Conservation (phyloP, 2,113 vertebrate species). For the Leptocoma aspasia region DNA sequence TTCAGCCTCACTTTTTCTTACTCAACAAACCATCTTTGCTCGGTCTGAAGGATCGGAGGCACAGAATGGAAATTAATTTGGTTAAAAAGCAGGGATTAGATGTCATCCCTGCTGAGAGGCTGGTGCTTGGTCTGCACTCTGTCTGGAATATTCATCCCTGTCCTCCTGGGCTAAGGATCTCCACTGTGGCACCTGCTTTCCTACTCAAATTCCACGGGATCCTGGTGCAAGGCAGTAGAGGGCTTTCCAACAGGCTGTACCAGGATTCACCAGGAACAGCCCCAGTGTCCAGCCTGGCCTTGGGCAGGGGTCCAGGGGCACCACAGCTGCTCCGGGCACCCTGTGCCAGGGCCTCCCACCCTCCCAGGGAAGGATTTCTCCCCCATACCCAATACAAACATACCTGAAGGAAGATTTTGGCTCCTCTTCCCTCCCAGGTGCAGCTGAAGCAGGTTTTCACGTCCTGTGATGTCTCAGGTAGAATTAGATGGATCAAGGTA, state of each 20-base stretch:
- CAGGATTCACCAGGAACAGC: neutral
- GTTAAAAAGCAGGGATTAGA: neutral
- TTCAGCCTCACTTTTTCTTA: neutral
- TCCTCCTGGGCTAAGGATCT: neutral
- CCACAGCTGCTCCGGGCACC: neutral
- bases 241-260: neutral
- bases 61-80: neutral
- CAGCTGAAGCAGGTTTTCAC: neutral
- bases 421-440: neutral
- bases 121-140: fast-evolving
- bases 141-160: neutral
- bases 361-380: neutral
- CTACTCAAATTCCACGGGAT: fast-evolving
- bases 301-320: neutral
- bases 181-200: neutral
- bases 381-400: neutral
- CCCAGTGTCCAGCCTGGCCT: neutral
- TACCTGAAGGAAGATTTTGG: neutral
- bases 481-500: neutral
- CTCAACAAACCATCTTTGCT: neutral
- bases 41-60: fast-evolving
- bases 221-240: neutral
- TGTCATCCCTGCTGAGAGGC: neutral
- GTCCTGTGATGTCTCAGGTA: neutral
- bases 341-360: neutral